Base-by-base conservation (phyloP, 2,888 invertebrate genomes). In the Heliconius erato region DNA sequence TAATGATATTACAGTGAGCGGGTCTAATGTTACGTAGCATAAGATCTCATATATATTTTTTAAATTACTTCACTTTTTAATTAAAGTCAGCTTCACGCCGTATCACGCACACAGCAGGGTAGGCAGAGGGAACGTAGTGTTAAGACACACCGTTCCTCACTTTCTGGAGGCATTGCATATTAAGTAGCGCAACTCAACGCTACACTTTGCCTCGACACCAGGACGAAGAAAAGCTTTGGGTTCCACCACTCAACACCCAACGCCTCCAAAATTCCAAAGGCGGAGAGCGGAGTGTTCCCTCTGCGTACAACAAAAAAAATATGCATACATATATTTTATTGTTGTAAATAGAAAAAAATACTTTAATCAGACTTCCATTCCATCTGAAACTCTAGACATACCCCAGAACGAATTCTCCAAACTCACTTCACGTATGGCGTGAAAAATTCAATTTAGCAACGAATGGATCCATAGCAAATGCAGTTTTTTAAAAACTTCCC, bases 401-500 rank as follows among this genome's bases (percentile, higher is more conserved):
- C 26, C 11, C 26, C 28, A 35, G 40, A 59, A 16, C 35, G n/a
- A 14, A 76, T 76, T 63, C 59, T 63, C 35, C 28, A 44, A 68
- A 14, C 44, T 14, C 44, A 68, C 67, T 63, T 26, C 49, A 32
- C 78, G 67, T 67, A 65, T 32, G 79, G 32, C 23, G 65, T 79
- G 80, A 67, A 63, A 83, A 83, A 80, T 80, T 80, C 74, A 77
- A 80, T 83, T 80, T 63, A 79, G 28, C 63, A 54, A 40, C 16
- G 79, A 82, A 49, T 16, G 49, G 49, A 77, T 77, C 82, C 49
- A 49, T 77, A 72, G 63, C 82, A 78, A 74, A 81, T 80, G 82
- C 82, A 78, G 54, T 68, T 79, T 83, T 80, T 79, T 81, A 79
- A 67, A 72, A 81, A 82, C 84, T 82, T 86, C 86, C 82, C 84